Conservation (phyloP, 2,797 vertebrate species). For the Lerista edwardsae region DNA sequence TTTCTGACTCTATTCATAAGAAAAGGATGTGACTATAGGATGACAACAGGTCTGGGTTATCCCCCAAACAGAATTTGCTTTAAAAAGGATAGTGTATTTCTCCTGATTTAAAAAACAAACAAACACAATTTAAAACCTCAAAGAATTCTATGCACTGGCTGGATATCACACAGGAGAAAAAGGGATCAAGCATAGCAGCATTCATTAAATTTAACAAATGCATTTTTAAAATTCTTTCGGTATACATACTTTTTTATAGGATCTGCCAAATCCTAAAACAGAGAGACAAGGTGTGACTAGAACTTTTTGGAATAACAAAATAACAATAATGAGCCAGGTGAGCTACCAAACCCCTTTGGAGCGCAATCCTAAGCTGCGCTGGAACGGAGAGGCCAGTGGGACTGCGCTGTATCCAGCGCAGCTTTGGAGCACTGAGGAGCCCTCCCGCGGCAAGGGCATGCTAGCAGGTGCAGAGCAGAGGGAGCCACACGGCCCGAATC, state of each 20-base stretch:
- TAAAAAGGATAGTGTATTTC: conserved; percentile 35
- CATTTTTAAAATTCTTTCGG: conserved; percentile 69
- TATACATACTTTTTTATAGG: conserved; percentile 66
- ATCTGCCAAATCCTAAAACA: conserved; percentile 52
- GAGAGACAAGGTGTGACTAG: conserved; percentile 58
- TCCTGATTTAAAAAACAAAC: conserved; percentile 54
- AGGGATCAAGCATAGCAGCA: conserved; percentile 58
- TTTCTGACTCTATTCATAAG: conserved; percentile 57
- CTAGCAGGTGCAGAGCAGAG: too few species aligned
- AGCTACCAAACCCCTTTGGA: conserved; percentile 17
- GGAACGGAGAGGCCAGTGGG: too few species aligned
- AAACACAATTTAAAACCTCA: conserved; percentile 53
- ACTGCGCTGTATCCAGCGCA: too few species aligned
- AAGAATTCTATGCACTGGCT: conserved; percentile 53
- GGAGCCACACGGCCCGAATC: too few species aligned
- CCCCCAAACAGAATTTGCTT: conserved; percentile 39
- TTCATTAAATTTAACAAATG: conserved; percentile 61
- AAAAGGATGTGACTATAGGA: conserved; percentile 64
- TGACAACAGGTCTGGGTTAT: conserved; percentile 52
- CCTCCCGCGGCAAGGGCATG: too few species aligned
- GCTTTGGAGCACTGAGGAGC: too few species aligned
- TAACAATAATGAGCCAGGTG: conserved; percentile 40
- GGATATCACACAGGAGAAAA: conserved; percentile 36
- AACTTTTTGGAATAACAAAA: conserved; percentile 46
- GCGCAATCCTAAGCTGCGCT: too few species aligned